These are phyloP conservation scores for Conomelus anceps DNA, from an alignment of 2,888 invertebrate genomes.

Conservation along the genomic window DNA sequence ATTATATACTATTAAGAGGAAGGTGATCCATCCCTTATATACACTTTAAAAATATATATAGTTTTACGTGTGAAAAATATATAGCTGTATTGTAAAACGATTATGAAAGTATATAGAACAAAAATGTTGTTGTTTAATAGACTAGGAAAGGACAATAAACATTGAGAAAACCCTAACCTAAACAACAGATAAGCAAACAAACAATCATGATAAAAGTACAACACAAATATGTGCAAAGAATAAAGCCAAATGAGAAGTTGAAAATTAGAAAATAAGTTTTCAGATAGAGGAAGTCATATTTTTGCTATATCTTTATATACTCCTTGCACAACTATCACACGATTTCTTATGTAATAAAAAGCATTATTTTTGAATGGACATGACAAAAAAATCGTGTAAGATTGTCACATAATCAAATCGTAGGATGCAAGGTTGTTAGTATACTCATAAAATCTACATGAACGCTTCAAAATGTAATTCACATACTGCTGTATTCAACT, in stretches of 20 bases:
- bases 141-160: constrained; percentile 5
- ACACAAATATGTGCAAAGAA: neutral
- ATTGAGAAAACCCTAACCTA: neutral
- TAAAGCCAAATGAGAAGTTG: neutral
- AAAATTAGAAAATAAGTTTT: neutral
- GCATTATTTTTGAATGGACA: too few species aligned
- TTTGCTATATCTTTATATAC: too few species aligned
- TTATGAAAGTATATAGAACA: neutral
- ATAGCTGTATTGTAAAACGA: constrained; percentile 1
- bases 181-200: constrained; percentile 13
- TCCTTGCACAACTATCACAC: too few species aligned
- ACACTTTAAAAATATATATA: neutral
- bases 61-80: neutral
- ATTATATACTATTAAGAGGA: constrained; percentile 33
- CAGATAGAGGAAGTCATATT: neutral
- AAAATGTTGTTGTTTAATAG: neutral
- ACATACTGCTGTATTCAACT: too few species aligned
- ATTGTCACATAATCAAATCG: too few species aligned
- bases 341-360: too few species aligned
- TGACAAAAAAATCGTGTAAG: too few species aligned
- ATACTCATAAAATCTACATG: too few species aligned
- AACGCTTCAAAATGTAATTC: too few species aligned
- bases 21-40: constrained; percentile 38
- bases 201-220: constrained; percentile 9
- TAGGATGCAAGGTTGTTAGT: too few species aligned